These are phyloP conservation scores for Campoletis raptor DNA, from an alignment of 2,888 invertebrate species.

Conservation along the genomic window DNA sequence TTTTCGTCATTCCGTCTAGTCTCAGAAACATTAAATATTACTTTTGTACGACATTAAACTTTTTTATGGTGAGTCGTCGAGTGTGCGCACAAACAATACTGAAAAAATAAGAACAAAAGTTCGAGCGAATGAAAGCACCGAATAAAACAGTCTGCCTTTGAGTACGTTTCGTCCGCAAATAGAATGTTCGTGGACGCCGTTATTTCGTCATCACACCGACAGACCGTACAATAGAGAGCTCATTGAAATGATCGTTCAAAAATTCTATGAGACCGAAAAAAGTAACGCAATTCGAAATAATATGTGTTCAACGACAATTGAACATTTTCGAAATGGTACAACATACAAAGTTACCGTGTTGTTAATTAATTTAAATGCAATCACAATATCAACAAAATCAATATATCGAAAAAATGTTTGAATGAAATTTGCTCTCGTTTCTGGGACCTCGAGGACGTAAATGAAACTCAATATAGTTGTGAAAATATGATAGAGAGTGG, in stretches of 20 bases:
- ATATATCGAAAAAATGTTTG: not conserved
- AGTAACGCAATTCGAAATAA: not conserved
- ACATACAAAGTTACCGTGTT: too few species aligned
- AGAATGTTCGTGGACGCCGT: slow-evolving; percentile 28
- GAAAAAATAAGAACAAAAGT: slow-evolving; percentile 25
- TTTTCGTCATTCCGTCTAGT: not conserved
- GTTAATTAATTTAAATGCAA: not conserved
- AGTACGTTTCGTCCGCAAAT: slow-evolving; percentile 29
- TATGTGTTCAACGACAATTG: not conserved
- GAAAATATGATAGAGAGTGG: slow-evolving; percentile 15
- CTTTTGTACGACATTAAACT: not conserved
- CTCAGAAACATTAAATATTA: not conserved
- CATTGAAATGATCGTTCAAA: slow-evolving; percentile 52
- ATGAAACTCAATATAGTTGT: not conserved
- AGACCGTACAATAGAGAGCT: not conserved
- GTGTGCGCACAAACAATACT: not conserved
- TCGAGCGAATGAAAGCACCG: slow-evolving; percentile 19
- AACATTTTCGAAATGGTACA: too few species aligned
- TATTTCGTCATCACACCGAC: slow-evolving; percentile 29
- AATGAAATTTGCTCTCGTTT: not conserved
- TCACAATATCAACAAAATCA: not conserved
- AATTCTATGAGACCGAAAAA: slow-evolving; percentile 29
- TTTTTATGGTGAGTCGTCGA: not conserved
- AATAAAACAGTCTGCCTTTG: slow-evolving; percentile 6
- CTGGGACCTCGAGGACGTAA: slow-evolving; percentile 2